Evolutionary conservation across 2,888 invertebrate species (phyloP).

Genomic region (Agonopterix subpropinquella): DNA sequence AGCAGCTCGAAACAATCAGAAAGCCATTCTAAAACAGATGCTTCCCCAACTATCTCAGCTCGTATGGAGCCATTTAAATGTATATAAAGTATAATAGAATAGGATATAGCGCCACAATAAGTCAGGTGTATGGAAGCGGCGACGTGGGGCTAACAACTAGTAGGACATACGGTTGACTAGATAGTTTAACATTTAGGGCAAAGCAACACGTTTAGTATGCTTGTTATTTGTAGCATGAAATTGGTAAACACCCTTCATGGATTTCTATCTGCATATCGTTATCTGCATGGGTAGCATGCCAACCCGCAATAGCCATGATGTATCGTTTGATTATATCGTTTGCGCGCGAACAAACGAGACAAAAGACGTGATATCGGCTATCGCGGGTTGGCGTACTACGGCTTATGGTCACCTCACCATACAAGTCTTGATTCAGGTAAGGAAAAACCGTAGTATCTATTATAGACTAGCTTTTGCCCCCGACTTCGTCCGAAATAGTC

Average conservation of each 20-base stretch:
- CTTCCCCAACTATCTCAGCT: neutral
- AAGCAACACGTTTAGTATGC: neutral
- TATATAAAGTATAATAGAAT: neutral
- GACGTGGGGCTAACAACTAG: constrained; percentile 5
- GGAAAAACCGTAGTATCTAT: no score
- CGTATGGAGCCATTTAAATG: neutral
- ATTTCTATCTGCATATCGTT: no score
- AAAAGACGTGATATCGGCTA: no score
- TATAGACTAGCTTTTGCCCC: no score
- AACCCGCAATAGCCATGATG: no score
- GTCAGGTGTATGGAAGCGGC: constrained; percentile 8
- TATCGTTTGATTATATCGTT: no score
- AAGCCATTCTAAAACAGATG: constrained; percentile 1
- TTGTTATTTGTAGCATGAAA: neutral
- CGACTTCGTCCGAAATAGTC: no score
- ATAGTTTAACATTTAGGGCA: neutral
- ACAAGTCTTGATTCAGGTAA: no score
- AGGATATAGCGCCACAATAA: constrained; percentile 7
- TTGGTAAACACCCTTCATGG: neutral
- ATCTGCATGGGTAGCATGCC: no score
- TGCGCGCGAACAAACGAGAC: no score
- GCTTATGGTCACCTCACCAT: no score
- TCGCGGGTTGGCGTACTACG: no score
- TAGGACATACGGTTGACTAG: neutral
- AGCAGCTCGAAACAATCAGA: constrained; percentile 2